phyloP scores from a whole-genome alignment of 2,888 invertebrate genomes.

The Enchytraeus crypticus region DNA sequence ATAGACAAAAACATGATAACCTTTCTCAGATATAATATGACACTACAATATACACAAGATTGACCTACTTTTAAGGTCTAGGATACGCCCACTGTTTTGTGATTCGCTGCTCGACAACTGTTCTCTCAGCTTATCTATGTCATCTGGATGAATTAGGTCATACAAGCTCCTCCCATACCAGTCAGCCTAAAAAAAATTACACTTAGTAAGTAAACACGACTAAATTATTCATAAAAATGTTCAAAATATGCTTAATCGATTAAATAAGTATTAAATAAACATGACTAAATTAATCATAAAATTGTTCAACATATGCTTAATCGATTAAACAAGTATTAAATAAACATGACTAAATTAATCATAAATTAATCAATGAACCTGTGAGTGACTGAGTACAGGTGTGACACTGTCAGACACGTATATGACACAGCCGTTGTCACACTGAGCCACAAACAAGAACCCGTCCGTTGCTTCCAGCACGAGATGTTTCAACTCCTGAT shows the following conservation, averaged over 20 bases:
- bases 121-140: constrained; percentile 85
- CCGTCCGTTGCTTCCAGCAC: constrained; percentile 98
- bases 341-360: background rate
- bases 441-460: constrained; percentile 89
- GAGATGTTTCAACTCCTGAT: constrained; percentile 95
- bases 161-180: constrained; percentile 91
- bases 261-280: too few species aligned
- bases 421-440: constrained; percentile 91
- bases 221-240: background rate
- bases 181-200: constrained; percentile 61
- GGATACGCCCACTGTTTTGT: constrained; percentile 78
- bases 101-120: constrained; percentile 94
- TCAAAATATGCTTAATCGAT: too few species aligned
- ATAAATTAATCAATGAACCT: constrained; percentile 52
- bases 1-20: background rate
- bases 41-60: too few species aligned
- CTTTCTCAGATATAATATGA: background rate
- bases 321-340: background rate
- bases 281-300: too few species aligned
- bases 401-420: constrained; percentile 98
- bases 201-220: background rate
- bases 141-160: constrained; percentile 94
- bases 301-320: too few species aligned
- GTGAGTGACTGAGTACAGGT: constrained; percentile 90
- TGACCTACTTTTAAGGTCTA: constrained; percentile 77